A percentile compares a stretch with the other conserved stretches of the same genome.
Conservation (phyloP, 2,797 vertebrate genomes). For the Liparis tanakae region DNA sequence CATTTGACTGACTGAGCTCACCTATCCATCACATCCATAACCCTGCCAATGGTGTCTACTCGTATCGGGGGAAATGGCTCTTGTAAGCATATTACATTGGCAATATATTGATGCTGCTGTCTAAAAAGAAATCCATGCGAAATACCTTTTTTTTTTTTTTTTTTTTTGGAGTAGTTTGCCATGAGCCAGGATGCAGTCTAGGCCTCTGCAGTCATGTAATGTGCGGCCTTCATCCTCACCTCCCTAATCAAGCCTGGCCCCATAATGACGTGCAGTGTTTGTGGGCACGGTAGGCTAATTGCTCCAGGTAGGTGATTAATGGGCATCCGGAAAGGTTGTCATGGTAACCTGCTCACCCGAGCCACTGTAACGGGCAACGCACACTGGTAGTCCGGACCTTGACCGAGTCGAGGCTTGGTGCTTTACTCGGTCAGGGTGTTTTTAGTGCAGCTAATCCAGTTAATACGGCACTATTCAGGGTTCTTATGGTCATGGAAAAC, state of each 20-base stretch:
- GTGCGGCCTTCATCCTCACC: slow-evolving; percentile 15
- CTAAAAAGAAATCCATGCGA: slow-evolving; percentile 48
- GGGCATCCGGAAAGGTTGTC: slow-evolving; percentile 65
- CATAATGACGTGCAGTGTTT: slow-evolving; percentile 48
- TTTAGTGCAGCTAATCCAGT: background rate
- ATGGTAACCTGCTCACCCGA: slow-evolving; percentile 65
- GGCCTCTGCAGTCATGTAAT: slow-evolving; percentile 5
- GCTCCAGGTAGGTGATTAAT: slow-evolving; percentile 64
- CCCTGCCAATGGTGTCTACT: slow-evolving; percentile 37
- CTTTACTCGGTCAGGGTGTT: background rate
- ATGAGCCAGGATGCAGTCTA: background rate
- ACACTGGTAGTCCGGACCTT: background rate
- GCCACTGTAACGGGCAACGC: background rate
- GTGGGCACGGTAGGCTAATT: slow-evolving; percentile 50
- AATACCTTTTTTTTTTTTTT: slow-evolving; percentile 14
- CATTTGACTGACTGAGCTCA: slow-evolving; percentile 4
- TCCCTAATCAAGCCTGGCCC: slow-evolving; percentile 46
- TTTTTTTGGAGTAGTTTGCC: background rate
- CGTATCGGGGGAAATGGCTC: slow-evolving; percentile 34
- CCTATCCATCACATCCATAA: slow-evolving; percentile 38
- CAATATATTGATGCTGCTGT: slow-evolving; percentile 45
- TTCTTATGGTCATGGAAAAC: too few relatives aligned
- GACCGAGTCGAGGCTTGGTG: background rate
- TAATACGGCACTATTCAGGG: background rate
- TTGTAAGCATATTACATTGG: slow-evolving; percentile 43